Percentiles rank a stretch among this genome's conserved stretches.
phyloP scores from a whole-genome alignment of 2,797 vertebrate genomes.

The Aphelocoma californica region DNA sequence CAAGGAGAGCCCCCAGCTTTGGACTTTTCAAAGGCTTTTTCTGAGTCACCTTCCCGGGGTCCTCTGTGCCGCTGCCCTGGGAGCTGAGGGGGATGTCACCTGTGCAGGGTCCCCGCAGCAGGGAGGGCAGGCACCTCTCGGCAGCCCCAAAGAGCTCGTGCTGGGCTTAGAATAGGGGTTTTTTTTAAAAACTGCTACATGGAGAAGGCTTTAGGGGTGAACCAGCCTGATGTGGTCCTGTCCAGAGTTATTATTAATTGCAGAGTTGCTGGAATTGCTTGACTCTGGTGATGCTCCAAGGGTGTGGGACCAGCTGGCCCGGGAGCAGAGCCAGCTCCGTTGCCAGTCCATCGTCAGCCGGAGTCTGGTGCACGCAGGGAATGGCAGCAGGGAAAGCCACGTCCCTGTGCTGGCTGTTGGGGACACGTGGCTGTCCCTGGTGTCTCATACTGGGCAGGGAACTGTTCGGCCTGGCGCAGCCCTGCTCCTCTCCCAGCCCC shows the following conservation, averaged over 20 bases:
- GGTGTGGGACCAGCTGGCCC: not conserved
- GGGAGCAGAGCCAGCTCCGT: not conserved
- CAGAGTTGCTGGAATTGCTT: not conserved
- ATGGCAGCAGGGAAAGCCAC: not conserved
- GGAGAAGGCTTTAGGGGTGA: not conserved
- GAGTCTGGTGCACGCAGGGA: accelerated
- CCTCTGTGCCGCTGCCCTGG: not conserved
- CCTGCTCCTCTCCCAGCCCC: not conserved
- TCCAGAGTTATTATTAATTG: not conserved
- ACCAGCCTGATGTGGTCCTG: not conserved
- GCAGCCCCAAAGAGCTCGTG: not conserved
- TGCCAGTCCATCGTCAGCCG: not conserved
- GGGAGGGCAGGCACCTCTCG: not conserved
- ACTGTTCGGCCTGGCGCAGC: not conserved
- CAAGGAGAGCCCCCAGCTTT: not conserved
- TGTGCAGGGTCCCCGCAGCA: accelerated
- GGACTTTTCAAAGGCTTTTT: not conserved
- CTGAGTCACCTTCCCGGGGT: accelerated
- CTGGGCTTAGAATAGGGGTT: not conserved
- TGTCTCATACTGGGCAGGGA: not conserved
- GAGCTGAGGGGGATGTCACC: not conserved
- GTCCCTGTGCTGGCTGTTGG: not conserved
- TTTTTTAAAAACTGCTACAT: not conserved
- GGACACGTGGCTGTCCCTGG: not conserved
- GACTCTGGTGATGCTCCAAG: not conserved